Percentiles rank a stretch among this genome's conserved stretches.
Evolutionary conservation across 92 coral and sea anemone species (phyloP).

Genomic region (Zoanthus gigantus): DNA sequence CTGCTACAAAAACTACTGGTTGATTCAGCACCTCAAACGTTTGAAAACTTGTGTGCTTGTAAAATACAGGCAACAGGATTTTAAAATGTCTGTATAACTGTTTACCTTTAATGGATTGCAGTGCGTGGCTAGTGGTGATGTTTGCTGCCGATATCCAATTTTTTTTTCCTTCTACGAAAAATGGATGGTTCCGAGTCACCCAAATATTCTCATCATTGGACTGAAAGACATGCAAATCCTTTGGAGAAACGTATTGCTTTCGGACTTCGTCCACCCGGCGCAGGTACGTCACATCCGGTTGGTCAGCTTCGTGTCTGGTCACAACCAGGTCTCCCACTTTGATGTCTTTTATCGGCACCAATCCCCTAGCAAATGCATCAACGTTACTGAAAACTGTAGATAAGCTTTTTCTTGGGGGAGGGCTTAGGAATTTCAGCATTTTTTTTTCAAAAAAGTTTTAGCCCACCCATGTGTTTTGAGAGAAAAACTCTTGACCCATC

Average conservation of each 20-base stretch:
- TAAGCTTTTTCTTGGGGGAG: too few species aligned
- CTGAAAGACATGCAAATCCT: slow-evolving; percentile 75
- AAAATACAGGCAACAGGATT: not conserved
- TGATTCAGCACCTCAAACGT: too few species aligned
- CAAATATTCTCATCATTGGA: slow-evolving; percentile 74
- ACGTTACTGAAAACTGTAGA: not conserved
- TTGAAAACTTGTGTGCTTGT: too few species aligned
- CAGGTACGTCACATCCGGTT: slow-evolving; percentile 66
- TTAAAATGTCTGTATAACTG: not conserved
- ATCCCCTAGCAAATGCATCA: slow-evolving; percentile 45
- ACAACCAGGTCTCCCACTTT: slow-evolving; percentile 83
- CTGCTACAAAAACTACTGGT: too few species aligned
- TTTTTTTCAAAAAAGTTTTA: too few species aligned
- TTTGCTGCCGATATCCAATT: slow-evolving; percentile 78
- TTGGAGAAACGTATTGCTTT: slow-evolving; percentile 68
- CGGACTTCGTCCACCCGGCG: slow-evolving; percentile 87
- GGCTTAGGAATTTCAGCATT: too few species aligned
- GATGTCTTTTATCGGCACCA: slow-evolving; percentile 78
- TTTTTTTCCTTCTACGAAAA: slow-evolving; percentile 65
- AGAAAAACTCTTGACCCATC: too few species aligned
- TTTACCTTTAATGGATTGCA: slow-evolving; percentile 72
- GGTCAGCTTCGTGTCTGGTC: slow-evolving; percentile 88
- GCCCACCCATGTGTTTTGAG: too few species aligned
- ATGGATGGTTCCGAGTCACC: slow-evolving; percentile 85
- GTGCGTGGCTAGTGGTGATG: slow-evolving; percentile 68